Percentiles rank a stretch among this genome's conserved stretches.
These are phyloP conservation scores for Eurystomus gularis DNA, from an alignment of 2,113 vertebrate genomes.

Conservation along the genomic window DNA sequence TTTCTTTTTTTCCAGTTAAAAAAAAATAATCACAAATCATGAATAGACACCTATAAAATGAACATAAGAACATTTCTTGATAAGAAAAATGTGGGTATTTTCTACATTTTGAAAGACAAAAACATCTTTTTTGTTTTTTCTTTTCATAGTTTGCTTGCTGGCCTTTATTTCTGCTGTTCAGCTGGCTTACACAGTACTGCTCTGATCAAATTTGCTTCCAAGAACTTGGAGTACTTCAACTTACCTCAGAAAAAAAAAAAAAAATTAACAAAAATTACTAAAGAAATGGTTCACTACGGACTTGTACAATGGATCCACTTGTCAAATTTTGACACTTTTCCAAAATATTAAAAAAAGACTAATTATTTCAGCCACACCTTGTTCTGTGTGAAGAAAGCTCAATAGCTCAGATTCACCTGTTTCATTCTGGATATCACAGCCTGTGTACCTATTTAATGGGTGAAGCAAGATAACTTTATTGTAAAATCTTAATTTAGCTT, in stretches of 20 bases:
- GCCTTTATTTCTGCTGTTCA: background rate
- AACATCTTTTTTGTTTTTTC: background rate
- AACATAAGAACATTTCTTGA: background rate
- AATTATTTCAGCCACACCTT: background rate
- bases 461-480: background rate
- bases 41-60: background rate
- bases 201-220: background rate
- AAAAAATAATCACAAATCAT: background rate
- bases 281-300: background rate
- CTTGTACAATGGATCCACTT: background rate
- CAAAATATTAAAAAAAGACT: background rate
- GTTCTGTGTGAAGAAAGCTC: background rate
- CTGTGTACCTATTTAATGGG: background rate
- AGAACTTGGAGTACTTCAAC: background rate
- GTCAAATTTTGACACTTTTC: background rate
- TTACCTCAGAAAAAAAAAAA: background rate
- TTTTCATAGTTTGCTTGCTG: background rate
- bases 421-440: background rate
- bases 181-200: fast-evolving
- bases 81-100: background rate
- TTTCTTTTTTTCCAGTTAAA: background rate
- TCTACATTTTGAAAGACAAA: background rate
- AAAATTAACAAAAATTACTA: background rate
- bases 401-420: background rate
- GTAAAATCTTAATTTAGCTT: background rate